Evolutionary conservation across 2,113 vertebrate genomes (phyloP).

Genomic region (Lichenostomus cassidix): DNA sequence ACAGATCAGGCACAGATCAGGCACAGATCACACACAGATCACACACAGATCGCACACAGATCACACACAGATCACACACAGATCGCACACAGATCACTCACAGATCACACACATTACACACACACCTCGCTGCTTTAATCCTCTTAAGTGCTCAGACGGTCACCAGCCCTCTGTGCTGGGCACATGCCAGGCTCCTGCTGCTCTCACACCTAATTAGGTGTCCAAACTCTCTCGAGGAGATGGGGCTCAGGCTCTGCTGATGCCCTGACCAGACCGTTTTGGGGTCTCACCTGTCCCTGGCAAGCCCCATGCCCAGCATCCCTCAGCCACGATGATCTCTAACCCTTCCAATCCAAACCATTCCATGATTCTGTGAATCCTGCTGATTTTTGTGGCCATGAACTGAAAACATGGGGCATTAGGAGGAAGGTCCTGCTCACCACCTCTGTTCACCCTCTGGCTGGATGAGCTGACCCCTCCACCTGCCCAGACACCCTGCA

Average conservation of each 20-base stretch:
- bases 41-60: neutral
- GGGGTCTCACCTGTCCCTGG: neutral
- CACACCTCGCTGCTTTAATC: neutral
- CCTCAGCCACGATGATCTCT: neutral
- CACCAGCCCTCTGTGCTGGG: neutral
- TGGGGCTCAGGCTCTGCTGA: rapidly evolving
- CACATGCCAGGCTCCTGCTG: neutral
- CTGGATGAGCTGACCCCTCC: neutral
- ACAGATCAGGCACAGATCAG: too few species aligned
- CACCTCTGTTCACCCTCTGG: neutral
- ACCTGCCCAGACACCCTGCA: neutral
- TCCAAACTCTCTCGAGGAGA: neutral
- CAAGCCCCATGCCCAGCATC: rapidly evolving
- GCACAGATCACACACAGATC: neutral
- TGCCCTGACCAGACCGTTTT: rapidly evolving
- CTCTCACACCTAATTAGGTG: neutral
- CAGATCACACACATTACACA: neutral
- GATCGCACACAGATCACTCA: neutral
- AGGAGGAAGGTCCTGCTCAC: neutral
- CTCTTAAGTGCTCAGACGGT: neutral
- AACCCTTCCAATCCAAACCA: neutral
- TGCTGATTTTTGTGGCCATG: neutral
- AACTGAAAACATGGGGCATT: rapidly evolving
- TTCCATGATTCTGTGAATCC: neutral
- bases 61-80: rapidly evolving